Base-by-base conservation (phyloP, 1,140 invertebrate species). In the Zaprionus camerounensis region DNA sequence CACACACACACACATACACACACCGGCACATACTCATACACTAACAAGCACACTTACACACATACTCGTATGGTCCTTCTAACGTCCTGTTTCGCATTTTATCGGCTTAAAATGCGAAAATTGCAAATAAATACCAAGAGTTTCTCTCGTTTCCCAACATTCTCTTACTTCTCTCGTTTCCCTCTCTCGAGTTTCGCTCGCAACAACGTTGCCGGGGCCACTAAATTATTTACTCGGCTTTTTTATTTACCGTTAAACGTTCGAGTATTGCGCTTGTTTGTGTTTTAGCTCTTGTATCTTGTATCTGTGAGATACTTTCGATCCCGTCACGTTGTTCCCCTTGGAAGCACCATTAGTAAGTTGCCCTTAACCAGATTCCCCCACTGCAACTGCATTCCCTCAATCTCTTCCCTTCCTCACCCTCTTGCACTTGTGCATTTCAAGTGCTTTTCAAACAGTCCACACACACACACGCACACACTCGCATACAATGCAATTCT, bases 21-120 rank as follows among this genome's bases (percentile, higher is more conserved):
- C 36, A 59, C 24, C 0, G n/a, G 1, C 26, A 51, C 15, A 65
- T 62, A 59, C 36, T 7, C 5, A 7, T 7, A 28, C 7, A 11
- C 31, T 34, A 34, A 34, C 31, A 34, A 34, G 31, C 31, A 34
- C 31, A 34, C 31, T 34, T 26, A 20, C 12, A 62, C 41, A 44
- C 71, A 46, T 36, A 15, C 31, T 34, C 26, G 3, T 31, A 34
- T 9, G 9, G n/a, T 34, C 26, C 9, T n/a, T 15, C 58, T 31
- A 38, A 22, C 38, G 15, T 69, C 65, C 46, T 57, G 62, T 77
- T 57, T 71, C 69, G 69, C 78, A 78, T 88, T 76, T 88, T 88
- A 88, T 88, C 84, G 81, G 84, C 85, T 88, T 90, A 90, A 88
- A 85, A 81, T 85, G 86, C 85, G 81, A 88, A 90, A 88, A 88